Conservation (phyloP, 2,113 vertebrate species). For the Donacobius atricapilla region DNA sequence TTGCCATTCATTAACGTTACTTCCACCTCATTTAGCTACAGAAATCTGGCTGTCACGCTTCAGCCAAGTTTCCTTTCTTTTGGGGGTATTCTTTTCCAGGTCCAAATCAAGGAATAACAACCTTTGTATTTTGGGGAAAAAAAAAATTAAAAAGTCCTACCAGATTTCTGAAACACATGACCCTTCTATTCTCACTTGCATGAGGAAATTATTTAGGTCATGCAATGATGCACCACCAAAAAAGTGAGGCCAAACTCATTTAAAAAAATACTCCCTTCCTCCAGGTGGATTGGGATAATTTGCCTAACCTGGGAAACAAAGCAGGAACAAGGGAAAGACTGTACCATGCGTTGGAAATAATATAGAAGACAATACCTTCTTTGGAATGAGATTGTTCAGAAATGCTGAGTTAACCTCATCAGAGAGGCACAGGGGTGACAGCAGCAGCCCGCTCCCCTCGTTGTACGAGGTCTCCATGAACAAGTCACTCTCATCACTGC, state of each 20-base stretch:
- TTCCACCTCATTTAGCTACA: not conserved
- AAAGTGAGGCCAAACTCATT: not conserved
- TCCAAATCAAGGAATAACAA: not conserved
- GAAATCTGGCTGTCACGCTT: not conserved
- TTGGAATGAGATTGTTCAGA: slow-evolving; percentile 84
- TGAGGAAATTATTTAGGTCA: not conserved
- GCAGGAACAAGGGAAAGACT: not conserved
- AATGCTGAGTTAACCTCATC: slow-evolving; percentile 86
- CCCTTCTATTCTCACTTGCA: not conserved
- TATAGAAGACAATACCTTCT: slow-evolving; percentile 77
- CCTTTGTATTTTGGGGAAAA: not conserved
- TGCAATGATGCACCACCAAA: not conserved
- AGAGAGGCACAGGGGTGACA: slow-evolving; percentile 93
- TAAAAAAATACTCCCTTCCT: not conserved
- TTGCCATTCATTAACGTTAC: not conserved
- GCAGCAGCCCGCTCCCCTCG: slow-evolving; percentile 75
- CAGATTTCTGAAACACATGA: not conserved
- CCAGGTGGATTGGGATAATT: not conserved
- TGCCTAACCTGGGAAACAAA: not conserved
- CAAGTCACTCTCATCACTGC: slow-evolving; percentile 91
- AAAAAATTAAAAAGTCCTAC: not conserved
- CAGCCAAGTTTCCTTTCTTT: not conserved
- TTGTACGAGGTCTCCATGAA: slow-evolving; percentile 76
- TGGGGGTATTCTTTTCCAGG: not conserved
- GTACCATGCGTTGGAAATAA: not conserved